phyloP scores from a whole-genome alignment of 2,888 invertebrate genomes.

The Podabrus alpinus region DNA sequence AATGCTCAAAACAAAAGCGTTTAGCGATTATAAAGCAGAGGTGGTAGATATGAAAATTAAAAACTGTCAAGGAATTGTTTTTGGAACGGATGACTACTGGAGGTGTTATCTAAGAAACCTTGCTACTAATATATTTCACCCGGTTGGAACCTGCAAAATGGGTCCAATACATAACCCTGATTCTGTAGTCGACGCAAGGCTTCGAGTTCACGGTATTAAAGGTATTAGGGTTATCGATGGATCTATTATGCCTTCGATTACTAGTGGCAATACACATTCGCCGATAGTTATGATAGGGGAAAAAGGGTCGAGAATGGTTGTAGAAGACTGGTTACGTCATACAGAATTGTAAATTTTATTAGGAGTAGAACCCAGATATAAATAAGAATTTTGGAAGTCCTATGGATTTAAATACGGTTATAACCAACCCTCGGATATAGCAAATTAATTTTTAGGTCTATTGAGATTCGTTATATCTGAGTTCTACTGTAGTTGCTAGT shows the following conservation, averaged over 20 bases:
- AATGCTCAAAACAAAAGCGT: not conserved
- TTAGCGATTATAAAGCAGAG: not conserved
- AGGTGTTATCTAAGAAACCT: constrained; percentile 81
- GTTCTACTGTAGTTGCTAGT: too few species aligned
- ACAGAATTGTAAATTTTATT: not conserved
- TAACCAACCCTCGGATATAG: too few species aligned
- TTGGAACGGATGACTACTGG: constrained; percentile 84
- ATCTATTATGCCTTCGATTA: constrained; percentile 85
- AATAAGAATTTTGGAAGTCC: too few species aligned
- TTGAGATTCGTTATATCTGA: too few species aligned
- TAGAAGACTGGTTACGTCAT: constrained; percentile 73
- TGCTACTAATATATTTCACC: constrained; percentile 82
- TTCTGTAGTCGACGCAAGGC: constrained; percentile 78
- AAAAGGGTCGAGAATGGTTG: constrained; percentile 86
- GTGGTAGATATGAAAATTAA: constrained; percentile 54
- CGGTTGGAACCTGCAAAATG: constrained; percentile 85
- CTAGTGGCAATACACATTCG: constrained; percentile 91
- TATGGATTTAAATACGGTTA: too few species aligned
- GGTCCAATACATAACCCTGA: constrained; percentile 73
- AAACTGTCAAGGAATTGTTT: constrained; percentile 72
- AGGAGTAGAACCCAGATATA: too few species aligned
- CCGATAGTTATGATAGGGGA: constrained; percentile 90
- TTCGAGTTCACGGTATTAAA: constrained; percentile 77
- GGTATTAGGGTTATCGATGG: constrained; percentile 81
- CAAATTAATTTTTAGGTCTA: too few species aligned